These are phyloP conservation scores for Clinocottus analis DNA, from an alignment of 2,113 vertebrate species.

Conservation along the genomic window DNA sequence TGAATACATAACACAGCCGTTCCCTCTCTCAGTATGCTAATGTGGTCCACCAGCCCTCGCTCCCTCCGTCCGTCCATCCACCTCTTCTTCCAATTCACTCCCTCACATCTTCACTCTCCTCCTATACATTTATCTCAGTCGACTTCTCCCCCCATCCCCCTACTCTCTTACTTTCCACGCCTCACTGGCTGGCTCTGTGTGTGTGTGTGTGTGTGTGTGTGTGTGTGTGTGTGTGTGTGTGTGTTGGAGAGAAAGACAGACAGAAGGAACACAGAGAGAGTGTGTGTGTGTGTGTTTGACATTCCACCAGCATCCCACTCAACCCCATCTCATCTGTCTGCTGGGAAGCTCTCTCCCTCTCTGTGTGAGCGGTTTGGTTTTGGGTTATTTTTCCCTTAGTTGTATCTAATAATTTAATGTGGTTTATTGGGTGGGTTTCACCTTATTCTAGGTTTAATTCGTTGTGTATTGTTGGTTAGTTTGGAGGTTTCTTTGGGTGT, in stretches of 20 bases:
- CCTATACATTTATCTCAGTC: conserved; percentile 41
- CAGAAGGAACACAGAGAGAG: not conserved
- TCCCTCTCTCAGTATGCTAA: conserved; percentile 44
- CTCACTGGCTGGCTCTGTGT: conserved; percentile 16
- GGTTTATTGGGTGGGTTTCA: too few relatives aligned
- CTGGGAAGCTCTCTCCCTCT: too few relatives aligned
- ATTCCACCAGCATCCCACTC: conserved; percentile 63
- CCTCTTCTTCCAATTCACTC: conserved; percentile 20
- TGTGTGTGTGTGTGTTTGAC: conserved; percentile 51
- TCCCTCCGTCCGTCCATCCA: conserved; percentile 4
- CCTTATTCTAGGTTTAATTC: too few relatives aligned
- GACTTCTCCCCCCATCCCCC: conserved; percentile 13
- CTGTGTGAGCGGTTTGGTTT: too few relatives aligned
- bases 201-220: conserved; percentile 15
- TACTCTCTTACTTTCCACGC: conserved; percentile 2
- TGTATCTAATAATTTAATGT: too few relatives aligned
- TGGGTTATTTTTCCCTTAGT: too few relatives aligned
- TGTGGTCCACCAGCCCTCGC: conserved; percentile 7
- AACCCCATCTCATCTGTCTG: conserved; percentile 64
- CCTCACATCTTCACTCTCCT: conserved; percentile 45
- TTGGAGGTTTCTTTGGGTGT: too few relatives aligned
- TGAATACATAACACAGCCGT: conserved; percentile 46
- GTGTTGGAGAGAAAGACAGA: not conserved
- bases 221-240: not conserved
- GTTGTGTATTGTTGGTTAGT: too few relatives aligned